These are phyloP conservation scores for Thyatira batis DNA, from an alignment of 2,888 invertebrate genomes.

Conservation along the genomic window DNA sequence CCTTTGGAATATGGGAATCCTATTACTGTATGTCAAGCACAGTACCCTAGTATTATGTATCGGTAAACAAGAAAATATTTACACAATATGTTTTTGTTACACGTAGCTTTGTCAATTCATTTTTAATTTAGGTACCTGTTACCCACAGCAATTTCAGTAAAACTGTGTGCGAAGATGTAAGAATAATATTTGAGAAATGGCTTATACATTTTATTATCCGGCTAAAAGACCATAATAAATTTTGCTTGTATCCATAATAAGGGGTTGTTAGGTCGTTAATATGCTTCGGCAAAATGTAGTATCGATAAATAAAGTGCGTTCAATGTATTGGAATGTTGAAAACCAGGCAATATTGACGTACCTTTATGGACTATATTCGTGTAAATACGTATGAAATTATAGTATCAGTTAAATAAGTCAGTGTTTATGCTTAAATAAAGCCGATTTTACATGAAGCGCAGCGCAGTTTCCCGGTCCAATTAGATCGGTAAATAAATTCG, in stretches of 20 bases:
- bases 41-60: too few species aligned
- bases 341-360: neutral
- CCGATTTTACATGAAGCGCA: conserved; percentile 1
- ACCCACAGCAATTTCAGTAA: too few species aligned
- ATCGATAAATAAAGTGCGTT: neutral
- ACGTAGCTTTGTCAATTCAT: too few species aligned
- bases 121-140: too few species aligned
- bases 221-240: neutral
- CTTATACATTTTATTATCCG: neutral
- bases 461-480: conserved; percentile 2
- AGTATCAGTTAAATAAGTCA: conserved; percentile 1
- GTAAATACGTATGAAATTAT: neutral
- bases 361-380: neutral
- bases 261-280: neutral
- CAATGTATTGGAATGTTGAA: neutral
- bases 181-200: neutral
- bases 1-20: neutral
- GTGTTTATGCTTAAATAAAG: neutral
- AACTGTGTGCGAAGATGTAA: too few species aligned
- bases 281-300: neutral
- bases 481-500: conserved; percentile 4
- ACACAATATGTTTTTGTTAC: too few species aligned
- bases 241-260: neutral
- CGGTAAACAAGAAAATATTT: too few species aligned
- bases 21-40: neutral